Conservation (phyloP, 1,140 invertebrate species). For the Ceratosolen fusciceps region DNA sequence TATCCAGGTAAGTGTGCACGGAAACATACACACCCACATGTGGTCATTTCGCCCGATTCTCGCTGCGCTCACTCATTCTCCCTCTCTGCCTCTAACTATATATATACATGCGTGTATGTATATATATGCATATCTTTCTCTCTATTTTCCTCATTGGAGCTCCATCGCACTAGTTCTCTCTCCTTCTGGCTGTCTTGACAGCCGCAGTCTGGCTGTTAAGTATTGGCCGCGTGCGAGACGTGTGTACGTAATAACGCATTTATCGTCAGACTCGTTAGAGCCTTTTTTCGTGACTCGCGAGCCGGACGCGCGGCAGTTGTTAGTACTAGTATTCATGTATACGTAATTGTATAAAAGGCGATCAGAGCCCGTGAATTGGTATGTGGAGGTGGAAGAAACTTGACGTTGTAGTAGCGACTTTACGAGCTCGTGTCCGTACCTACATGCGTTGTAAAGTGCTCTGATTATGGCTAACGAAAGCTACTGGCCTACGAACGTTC, state of each 20-base stretch:
- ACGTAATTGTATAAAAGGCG: slow-evolving; percentile 9
- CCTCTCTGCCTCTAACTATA: too few species aligned
- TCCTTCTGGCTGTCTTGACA: slow-evolving; percentile 5
- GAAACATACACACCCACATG: too few species aligned
- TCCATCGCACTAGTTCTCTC: background rate
- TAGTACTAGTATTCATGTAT: background rate
- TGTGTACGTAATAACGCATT: slow-evolving; percentile 46
- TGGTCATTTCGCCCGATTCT: too few species aligned
- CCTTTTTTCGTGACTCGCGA: slow-evolving; percentile 10
- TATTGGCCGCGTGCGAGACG: slow-evolving; percentile 17
- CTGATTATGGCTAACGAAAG: slow-evolving; percentile 12
- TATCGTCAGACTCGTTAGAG: slow-evolving; percentile 44
- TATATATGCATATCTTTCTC: background rate
- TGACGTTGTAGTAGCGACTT: background rate
- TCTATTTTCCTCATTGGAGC: background rate
- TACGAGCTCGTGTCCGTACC: background rate
- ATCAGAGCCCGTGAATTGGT: background rate
- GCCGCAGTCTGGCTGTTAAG: slow-evolving; percentile 27
- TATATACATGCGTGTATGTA: background rate
- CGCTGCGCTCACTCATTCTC: too few species aligned
- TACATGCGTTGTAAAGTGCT: background rate
- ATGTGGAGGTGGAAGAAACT: background rate
- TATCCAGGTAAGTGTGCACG: too few species aligned
- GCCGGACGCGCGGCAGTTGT: background rate
- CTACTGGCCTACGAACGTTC: background rate